Conservation (phyloP, 2,797 vertebrate genomes). For the Rhinogobio ventralis region DNA sequence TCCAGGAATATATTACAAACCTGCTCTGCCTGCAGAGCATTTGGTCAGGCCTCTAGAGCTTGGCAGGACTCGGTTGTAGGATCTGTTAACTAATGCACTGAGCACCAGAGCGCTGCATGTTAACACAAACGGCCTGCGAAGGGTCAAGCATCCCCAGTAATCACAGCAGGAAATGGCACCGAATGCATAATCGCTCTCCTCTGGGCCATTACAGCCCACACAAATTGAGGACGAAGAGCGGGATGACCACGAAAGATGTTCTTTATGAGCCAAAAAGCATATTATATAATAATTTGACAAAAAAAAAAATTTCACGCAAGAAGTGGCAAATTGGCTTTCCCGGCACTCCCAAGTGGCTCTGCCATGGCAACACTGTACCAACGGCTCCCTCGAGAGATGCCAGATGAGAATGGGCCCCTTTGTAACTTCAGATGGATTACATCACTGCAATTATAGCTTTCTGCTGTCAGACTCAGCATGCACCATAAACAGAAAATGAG, state of each 20-base stretch:
- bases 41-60: conserved; percentile 6
- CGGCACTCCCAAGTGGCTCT: conserved; percentile 8
- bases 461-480: conserved; percentile 22
- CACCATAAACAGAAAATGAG: conserved; percentile 33
- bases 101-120: conserved; percentile 6
- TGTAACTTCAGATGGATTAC: conserved; percentile 50
- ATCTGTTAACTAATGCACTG: conserved; percentile 14
- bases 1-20: conserved; percentile 26
- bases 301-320: neutral
- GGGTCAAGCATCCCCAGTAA: conserved; percentile 22
- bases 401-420: conserved; percentile 39
- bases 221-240: neutral
- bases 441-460: conserved; percentile 54
- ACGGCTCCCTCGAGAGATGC: conserved; percentile 13
- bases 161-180: conserved; percentile 5
- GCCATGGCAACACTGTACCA: conserved; percentile 50
- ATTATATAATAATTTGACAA: conserved; percentile 8
- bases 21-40: neutral
- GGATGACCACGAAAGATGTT: neutral
- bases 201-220: conserved; percentile 16
- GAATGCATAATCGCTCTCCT: conserved; percentile 6
- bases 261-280: neutral
- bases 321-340: conserved; percentile 2
- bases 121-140: conserved; percentile 16
- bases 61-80: neutral